Evolutionary conservation across 2,113 vertebrate species (phyloP).

Genomic region (Gnathonemus longibarbis): DNA sequence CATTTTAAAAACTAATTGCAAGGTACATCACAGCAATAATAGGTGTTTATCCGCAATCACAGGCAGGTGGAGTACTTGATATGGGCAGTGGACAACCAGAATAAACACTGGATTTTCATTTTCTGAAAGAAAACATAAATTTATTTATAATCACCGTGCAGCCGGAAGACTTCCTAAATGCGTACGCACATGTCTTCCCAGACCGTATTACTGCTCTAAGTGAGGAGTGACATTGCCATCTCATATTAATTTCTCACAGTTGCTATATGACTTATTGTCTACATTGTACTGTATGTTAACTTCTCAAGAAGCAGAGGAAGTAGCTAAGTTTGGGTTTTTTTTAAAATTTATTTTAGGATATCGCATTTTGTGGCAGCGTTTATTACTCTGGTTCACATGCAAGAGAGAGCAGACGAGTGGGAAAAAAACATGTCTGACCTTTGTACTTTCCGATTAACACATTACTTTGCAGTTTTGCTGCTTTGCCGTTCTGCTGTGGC

Average conservation of each 20-base stretch:
- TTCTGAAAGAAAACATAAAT: neutral
- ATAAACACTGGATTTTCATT: conserved; percentile 5
- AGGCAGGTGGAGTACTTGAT: conserved; percentile 53
- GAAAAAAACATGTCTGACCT: neutral
- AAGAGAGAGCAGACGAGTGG: no score
- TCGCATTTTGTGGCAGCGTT: neutral
- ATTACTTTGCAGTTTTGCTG: neutral
- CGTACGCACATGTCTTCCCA: neutral
- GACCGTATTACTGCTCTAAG: neutral
- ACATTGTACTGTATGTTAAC: neutral
- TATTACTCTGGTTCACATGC: neutral
- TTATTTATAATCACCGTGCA: neutral
- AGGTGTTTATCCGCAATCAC: conserved; percentile 55
- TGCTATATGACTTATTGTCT: neutral
- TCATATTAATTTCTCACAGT: neutral
- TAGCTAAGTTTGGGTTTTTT: neutral
- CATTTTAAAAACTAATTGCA: conserved; percentile 62
- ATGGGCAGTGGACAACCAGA: conserved; percentile 5
- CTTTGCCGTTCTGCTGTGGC: neutral
- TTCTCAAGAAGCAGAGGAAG: neutral
- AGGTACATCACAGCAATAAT: conserved; percentile 57
- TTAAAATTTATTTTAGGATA: neutral
- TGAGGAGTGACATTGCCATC: neutral
- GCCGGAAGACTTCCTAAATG: neutral
- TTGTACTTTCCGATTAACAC: neutral